Percentiles rank a stretch among this genome's conserved stretches.
Evolutionary conservation across 2,888 invertebrate genomes (phyloP).

Genomic region (Callyntrura guangdongensis): DNA sequence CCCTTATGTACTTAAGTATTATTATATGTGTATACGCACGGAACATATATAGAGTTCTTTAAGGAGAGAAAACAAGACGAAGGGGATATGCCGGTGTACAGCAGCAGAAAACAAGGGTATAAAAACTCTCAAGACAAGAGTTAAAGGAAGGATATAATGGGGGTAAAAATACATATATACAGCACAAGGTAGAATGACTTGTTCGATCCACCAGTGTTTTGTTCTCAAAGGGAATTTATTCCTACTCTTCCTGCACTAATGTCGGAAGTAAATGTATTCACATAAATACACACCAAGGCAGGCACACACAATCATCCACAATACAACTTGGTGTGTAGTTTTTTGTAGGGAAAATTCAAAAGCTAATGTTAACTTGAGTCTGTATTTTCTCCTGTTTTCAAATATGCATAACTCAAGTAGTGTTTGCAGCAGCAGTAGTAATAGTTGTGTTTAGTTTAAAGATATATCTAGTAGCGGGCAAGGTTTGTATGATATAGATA

Average conservation of each 20-base stretch:
- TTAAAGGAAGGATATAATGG: slow-evolving; percentile 43
- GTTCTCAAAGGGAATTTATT: slow-evolving; percentile 15
- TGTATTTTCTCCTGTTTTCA: slow-evolving; percentile 7
- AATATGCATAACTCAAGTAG: not conserved
- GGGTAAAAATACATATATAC: too few relatives aligned
- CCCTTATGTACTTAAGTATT: too few relatives aligned
- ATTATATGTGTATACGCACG: not conserved
- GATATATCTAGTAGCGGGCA: too few relatives aligned
- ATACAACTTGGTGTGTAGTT: not conserved
- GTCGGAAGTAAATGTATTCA: slow-evolving; percentile 12
- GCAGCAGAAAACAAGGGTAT: slow-evolving; percentile 11
- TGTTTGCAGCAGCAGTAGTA: too few relatives aligned
- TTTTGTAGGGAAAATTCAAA: not conserved
- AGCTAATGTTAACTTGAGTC: slow-evolving; percentile 1
- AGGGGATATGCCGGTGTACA: not conserved
- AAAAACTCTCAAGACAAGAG: slow-evolving; percentile 58
- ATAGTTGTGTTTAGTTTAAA: too few relatives aligned
- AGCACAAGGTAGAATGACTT: too few relatives aligned
- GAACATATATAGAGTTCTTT: not conserved
- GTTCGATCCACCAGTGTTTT: too few relatives aligned
- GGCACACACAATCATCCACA: too few relatives aligned
- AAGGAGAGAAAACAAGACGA: not conserved
- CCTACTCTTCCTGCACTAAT: not conserved
- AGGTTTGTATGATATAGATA: too few relatives aligned
- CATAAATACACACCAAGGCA: not conserved